Evolutionary conservation across 53 echinoderm and acorn worm genomes (phyloP), one percentile per base, ranked within the genome.

Genomic region (Stichopus horrens): DNA sequence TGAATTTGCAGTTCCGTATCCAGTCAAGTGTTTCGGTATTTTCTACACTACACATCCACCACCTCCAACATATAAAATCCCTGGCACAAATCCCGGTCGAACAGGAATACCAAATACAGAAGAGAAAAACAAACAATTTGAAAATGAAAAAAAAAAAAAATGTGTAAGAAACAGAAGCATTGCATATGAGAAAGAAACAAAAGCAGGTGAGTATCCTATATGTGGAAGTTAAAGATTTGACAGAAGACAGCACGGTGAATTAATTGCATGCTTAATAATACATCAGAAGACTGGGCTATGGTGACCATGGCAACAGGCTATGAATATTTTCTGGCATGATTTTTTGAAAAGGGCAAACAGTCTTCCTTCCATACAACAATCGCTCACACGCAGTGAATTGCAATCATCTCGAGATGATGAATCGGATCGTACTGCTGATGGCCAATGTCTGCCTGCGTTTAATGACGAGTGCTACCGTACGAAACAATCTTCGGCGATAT

Each of bases 271-370:
- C 79, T 53, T 55, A 79, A 20, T 55, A 79, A 54, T 51, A 6
- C 52, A 6, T 53, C 79, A 56, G 79, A 18, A 79, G 79, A 9
- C 19, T 37, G 6, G 79, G 8, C 55, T 53, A 6, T 52, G 8
- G 79, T 79, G 51, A 53, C 79, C 79, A 79, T 79, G 79, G 79
- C n/a, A 79, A 55, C 79, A 79, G 13, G 55, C 79, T 20, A 79
- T 53, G 19, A 79, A 55, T n/a, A 79, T 79, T 54, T 37, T 79
- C 13, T 79, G 56, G 18, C 14, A 53, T 16, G 52, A 52, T 78
- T 37, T 53, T 79, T 53, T 79, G 19, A 56, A 4, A 54, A 55
- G 79, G 7, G 20, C 54, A 79, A 79, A 79, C 5, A 79, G 14
- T 8, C 51, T 52, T 55, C 16, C 11, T n/a, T 8, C 6, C 13